phyloP scores from a whole-genome alignment of 1,140 invertebrate genomes.

The Gryon sp. region DNA sequence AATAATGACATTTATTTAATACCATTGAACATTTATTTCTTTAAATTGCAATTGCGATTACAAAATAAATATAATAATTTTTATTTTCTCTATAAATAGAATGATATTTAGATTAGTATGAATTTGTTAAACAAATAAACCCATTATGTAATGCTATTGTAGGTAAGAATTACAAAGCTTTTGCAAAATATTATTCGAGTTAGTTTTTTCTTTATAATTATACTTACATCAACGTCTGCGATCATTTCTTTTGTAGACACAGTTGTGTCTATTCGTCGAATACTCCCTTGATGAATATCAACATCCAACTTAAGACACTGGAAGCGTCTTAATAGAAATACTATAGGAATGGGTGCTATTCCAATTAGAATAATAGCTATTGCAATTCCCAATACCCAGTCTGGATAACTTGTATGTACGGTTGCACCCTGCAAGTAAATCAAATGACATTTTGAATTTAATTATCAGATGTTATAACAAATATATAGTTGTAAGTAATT shows the following conservation, averaged over 20 bases:
- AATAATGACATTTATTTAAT: too few species aligned
- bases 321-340: conserved; percentile 89
- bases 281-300: conserved; percentile 92
- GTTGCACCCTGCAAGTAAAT: conserved; percentile 83
- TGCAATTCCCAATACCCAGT: conserved; percentile 91
- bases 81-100: too few species aligned
- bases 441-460: conserved; percentile 33
- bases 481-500: conserved; percentile 16
- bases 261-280: conserved; percentile 92
- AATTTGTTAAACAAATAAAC: too few species aligned
- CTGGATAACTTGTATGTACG: conserved; percentile 87
- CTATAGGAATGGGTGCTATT: conserved; percentile 90
- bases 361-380: conserved; percentile 88
- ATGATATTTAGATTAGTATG: too few species aligned
- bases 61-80: too few species aligned
- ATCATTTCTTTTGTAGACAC: conserved; percentile 96
- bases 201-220: too few species aligned
- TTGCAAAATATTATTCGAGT: too few species aligned
- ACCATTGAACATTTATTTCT: too few species aligned
- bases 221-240: conserved; percentile 91
- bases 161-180: too few species aligned
- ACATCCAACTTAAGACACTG: conserved; percentile 90
- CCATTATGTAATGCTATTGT: too few species aligned
- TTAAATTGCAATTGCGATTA: too few species aligned
- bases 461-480: neutral